phyloP scores from a whole-genome alignment of 2,888 invertebrate genomes.

The Agrilus cyanescens region DNA sequence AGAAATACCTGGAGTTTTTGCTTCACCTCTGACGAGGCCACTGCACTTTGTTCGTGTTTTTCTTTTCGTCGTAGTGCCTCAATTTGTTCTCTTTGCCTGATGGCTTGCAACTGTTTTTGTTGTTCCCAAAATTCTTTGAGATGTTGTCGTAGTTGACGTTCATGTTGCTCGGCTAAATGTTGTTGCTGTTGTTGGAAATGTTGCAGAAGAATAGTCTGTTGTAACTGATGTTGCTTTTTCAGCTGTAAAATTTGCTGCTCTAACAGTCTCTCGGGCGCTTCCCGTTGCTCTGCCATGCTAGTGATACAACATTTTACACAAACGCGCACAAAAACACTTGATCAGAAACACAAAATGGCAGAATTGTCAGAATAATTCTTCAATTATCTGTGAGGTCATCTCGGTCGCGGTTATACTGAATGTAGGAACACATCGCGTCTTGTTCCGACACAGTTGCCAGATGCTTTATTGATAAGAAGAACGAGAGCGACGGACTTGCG shows the following conservation, averaged over 20 bases:
- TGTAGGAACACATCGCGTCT: constrained; percentile 19
- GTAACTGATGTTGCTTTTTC: constrained; percentile 87
- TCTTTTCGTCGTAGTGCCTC: constrained; percentile 86
- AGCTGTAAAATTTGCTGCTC: constrained; percentile 55
- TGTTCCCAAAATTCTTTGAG: constrained; percentile 89
- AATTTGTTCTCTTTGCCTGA: constrained; percentile 67
- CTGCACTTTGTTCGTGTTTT: constrained; percentile 90
- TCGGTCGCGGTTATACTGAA: constrained; percentile 28
- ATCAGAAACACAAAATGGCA: constrained; percentile 26
- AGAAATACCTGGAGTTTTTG: constrained; percentile 75
- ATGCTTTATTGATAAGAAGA: constrained; percentile 16
- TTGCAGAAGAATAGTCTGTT: constrained; percentile 82
- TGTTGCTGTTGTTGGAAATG: constrained; percentile 87
- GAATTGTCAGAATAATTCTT: constrained; percentile 30
- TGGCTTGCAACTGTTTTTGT: constrained; percentile 66
- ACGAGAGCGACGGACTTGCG: constrained; percentile 1
- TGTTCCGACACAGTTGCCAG: constrained; percentile 28
- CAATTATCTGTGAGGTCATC: constrained; percentile 35
- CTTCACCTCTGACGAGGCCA: constrained; percentile 93
- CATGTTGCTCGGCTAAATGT: constrained; percentile 81
- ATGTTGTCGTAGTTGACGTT: constrained; percentile 79
- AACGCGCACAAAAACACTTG: constrained; percentile 13
- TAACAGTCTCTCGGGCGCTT: constrained; percentile 34
- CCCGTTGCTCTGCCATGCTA: constrained; percentile 32
- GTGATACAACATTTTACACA: constrained; percentile 11